Base-by-base conservation (phyloP, 1,140 invertebrate genomes). In the Brachystomella parvula region DNA sequence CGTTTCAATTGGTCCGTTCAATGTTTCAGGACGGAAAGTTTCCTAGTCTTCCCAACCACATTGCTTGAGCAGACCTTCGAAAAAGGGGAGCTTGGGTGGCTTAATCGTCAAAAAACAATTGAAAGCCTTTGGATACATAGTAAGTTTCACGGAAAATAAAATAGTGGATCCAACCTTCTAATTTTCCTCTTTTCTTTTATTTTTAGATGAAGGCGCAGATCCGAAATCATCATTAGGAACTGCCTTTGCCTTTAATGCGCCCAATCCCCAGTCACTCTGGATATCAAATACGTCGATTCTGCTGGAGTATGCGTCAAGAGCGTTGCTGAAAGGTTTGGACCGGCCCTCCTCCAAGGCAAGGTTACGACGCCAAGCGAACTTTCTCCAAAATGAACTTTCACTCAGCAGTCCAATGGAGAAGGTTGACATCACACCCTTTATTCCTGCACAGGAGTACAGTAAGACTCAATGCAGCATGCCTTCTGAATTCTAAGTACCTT, bases 281-380 rank as follows among this genome's bases (percentile, higher is more conserved):
- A 76, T 93, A 12, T 89, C 90, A 1, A 94, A 95, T 72, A 86
- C 88, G 2, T 94, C 92, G 0, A 80, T 93, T n/a, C 82, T 94
- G 61, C 87, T 89, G 57, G 92, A 95, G 76, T 85, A 90, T 69
- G 89, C 90, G 0, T 91, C 90, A 0, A 88, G 89, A 70, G 89
- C 92, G 78, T 85, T 94, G 12, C 74, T 56, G 28, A 58, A 47
- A 35, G 53, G 24, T 56, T 66, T 49, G 60, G 47, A 31, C 30
- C 31, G 30, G 24, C 12, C 24, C 9, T 9, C 49, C 24, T 15
- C 9, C 21, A 6, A 26, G 49, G 6, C 49, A 15, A 53, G 49
- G 24, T 24, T 24, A n/a, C 29, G 70, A 67, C 64, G 69, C 28
- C 24, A 53, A 64, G 19, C 58, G 30, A 26, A 57, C 17, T 44